Evolutionary conservation across 2,113 vertebrate genomes (phyloP).

Genomic region (Gavia stellata): DNA sequence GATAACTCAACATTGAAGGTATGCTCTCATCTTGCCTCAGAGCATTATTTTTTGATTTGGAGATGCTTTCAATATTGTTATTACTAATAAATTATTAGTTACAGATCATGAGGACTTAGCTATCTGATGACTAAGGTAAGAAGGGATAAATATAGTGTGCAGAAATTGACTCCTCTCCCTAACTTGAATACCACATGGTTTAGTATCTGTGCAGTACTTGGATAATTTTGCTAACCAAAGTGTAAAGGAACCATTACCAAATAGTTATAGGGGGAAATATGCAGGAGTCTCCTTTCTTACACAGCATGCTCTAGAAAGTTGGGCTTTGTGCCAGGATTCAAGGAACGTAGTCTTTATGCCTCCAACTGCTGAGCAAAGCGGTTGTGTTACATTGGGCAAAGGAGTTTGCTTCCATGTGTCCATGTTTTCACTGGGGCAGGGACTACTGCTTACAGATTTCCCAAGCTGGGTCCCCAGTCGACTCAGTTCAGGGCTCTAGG

Average conservation of each 20-base stretch:
- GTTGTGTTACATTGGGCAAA: background rate
- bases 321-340: background rate
- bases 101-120: background rate
- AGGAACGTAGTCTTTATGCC: background rate
- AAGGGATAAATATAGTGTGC: background rate
- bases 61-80: background rate
- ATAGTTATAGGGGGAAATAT: background rate
- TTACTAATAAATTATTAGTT: background rate
- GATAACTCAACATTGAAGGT: background rate
- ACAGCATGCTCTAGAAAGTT: background rate
- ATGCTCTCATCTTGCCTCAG: background rate
- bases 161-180: background rate
- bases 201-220: background rate
- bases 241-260: background rate
- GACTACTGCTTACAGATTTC: background rate
- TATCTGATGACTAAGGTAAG: background rate
- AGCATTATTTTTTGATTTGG: background rate
- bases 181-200: background rate
- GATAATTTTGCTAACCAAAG: background rate
- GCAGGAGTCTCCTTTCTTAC: background rate
- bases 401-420: background rate
- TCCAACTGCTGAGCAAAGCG: background rate
- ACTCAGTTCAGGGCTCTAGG: background rate
- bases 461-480: background rate
- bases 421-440: background rate